Base-by-base conservation (phyloP, 2,113 vertebrate species). In the Callopanchax toddi region DNA sequence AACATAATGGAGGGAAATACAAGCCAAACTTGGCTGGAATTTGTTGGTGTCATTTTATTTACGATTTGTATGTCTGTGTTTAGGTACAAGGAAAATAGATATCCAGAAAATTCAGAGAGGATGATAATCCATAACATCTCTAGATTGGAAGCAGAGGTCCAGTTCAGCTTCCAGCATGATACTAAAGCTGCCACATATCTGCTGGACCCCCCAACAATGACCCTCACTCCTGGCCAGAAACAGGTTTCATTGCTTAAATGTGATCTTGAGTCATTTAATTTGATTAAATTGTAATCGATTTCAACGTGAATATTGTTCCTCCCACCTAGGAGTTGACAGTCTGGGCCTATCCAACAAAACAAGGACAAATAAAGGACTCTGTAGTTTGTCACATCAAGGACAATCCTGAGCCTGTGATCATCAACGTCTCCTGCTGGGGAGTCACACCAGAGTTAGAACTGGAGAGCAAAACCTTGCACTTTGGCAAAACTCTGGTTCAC, bases 331-430 rank as follows among this genome's bases (percentile, higher is more conserved):
- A 84, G 22, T 83, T 99, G 86, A 91, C 42, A 0, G 11, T 99
- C 16, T 96, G 94, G 94, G 96, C 96, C 0, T 98, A 93, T 62
- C 97, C 97, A 10, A 97, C 94, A 4, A 89, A 88, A 3, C 21
- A 84, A 1, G 94, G 94, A 1, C 51, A 92, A 15, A 60, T 95
- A 21, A 93, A 95, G 53, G 97, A 99, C 87, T 92, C 44, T n/a
- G 59, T 99, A 0, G 39, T 99, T 50, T 97, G 96, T 71, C 86
- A 84, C 17, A 81, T 98, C 55, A 93, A 82, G 45, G 92, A 94
- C 6, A 99, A 97, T 79, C 95, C 95, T 0, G 88, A 97, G 39
- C 91, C 90, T 0, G 85, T 90, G 8, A 16, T 92, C 11, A 94
- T 99, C 82, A 56, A 4, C 0, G 11, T 99, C 7, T 92, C 89